Conservation (phyloP, 2,113 vertebrate species). For the Microcebus lehilahytsara region DNA sequence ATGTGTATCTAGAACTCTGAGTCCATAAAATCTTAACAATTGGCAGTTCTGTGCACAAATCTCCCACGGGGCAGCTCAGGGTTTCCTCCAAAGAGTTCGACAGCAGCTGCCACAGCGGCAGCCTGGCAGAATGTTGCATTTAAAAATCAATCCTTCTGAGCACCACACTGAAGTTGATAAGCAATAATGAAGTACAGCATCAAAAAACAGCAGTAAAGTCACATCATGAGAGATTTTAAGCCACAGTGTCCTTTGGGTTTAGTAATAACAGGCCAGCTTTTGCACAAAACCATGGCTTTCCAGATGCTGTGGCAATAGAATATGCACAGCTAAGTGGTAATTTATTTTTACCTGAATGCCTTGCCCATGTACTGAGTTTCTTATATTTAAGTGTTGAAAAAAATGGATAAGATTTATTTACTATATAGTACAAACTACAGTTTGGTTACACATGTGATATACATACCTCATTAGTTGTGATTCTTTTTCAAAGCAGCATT, state of each 20-base stretch:
- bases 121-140: slow-evolving; percentile 31
- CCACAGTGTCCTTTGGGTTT: slow-evolving; percentile 30
- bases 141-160: slow-evolving; percentile 65
- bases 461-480: background rate
- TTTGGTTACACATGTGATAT: background rate
- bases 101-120: background rate
- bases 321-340: background rate
- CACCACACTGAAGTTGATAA: slow-evolving; percentile 5
- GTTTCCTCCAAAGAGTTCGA: background rate
- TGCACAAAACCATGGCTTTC: slow-evolving; percentile 46
- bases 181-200: slow-evolving; percentile 43
- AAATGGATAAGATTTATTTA: slow-evolving; percentile 10
- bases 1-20: background rate
- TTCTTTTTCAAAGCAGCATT: background rate
- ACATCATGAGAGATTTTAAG: slow-evolving; percentile 48
- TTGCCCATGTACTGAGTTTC: background rate
- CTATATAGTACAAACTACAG: background rate
- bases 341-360: slow-evolving; percentile 37
- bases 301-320: background rate
- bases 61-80: slow-evolving; percentile 47
- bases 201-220: slow-evolving; percentile 15
- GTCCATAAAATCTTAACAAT: background rate
- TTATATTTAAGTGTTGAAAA: background rate
- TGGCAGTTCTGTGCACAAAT: slow-evolving; percentile 22
- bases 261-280: background rate